Evolutionary conservation across 2,113 vertebrate species (phyloP).

Genomic region (Antennarius striatus): DNA sequence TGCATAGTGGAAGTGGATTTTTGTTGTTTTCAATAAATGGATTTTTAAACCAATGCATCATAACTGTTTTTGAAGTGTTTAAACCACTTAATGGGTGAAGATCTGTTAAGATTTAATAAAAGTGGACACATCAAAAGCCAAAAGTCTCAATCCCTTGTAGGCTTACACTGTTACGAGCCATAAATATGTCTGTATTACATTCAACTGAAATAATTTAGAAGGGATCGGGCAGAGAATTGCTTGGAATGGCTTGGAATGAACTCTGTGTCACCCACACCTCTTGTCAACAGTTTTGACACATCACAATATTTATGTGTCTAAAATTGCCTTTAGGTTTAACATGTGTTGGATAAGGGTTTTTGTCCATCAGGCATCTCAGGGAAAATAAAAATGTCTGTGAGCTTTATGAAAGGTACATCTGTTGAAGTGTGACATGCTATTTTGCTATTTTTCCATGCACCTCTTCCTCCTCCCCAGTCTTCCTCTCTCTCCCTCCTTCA

Average conservation of each 20-base stretch:
- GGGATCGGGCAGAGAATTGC: background rate
- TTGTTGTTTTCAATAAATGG: constrained; percentile 41
- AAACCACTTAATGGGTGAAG: constrained; percentile 21
- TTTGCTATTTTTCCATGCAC: constrained; percentile 49
- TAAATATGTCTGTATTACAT: constrained; percentile 8
- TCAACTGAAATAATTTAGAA: background rate
- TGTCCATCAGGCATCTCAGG: constrained; percentile 30
- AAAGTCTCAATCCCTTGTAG: background rate
- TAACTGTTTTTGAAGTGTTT: too few relatives aligned
- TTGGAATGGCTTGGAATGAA: constrained; percentile 46
- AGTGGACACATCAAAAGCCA: constrained; percentile 4
- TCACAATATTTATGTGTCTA: constrained; percentile 33
- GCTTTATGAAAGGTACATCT: constrained; percentile 54
- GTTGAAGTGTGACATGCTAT: constrained; percentile 55
- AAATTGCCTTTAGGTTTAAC: constrained; percentile 29
- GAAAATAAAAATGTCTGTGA: constrained; percentile 53
- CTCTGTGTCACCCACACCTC: constrained; percentile 20
- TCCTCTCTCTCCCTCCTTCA: constrained; percentile 1
- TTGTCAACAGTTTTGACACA: constrained; percentile 23
- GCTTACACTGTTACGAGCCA: background rate
- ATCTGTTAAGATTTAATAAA: constrained; percentile 21
- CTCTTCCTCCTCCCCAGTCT: constrained; percentile 5
- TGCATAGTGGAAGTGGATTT: constrained; percentile 33
- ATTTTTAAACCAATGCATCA: too few relatives aligned
- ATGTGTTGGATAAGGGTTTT: constrained; percentile 29